Conservation (phyloP, 2,797 vertebrate genomes). For the Eurystomus glaucurus region DNA sequence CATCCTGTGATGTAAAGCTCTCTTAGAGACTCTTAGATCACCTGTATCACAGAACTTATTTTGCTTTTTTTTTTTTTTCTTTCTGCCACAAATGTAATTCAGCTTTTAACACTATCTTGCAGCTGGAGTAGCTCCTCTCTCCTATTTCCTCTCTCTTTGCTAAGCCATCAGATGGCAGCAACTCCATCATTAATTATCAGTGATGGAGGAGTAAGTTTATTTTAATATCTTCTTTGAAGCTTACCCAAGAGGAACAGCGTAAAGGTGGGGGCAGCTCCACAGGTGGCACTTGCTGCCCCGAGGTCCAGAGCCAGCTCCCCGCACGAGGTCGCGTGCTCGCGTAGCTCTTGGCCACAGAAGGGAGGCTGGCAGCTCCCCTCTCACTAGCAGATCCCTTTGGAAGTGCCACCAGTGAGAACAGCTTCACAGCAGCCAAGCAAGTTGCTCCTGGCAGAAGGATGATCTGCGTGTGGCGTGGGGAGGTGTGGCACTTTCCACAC, state of each 20-base stretch:
- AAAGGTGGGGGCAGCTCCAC: fast-evolving
- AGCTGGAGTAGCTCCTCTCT: not conserved
- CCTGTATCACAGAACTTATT: not conserved
- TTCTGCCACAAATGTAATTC: not conserved
- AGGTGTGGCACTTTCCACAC: not conserved
- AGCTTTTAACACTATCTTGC: not conserved
- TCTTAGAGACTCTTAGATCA: not conserved
- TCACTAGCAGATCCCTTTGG: not conserved
- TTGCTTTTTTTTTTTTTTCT: not conserved
- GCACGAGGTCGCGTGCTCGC: fast-evolving
- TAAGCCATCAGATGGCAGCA: slow-evolving; percentile 16
- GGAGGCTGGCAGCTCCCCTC: not conserved
- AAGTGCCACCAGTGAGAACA: not conserved
- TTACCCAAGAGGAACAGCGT: not conserved
- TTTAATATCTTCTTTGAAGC: not conserved
- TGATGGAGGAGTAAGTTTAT: not conserved
- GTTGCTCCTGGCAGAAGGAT: not conserved
- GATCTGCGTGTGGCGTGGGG: not conserved
- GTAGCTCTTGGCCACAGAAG: not conserved
- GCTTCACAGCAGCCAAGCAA: not conserved
- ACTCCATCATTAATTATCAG: not conserved
- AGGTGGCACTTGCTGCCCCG: not conserved
- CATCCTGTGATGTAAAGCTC: not conserved
- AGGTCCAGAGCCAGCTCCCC: not conserved
- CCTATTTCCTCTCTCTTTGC: not conserved